These are phyloP conservation scores for Glandiceps talaboti DNA, from an alignment of 53 echinoderm and acorn worm species.

Conservation along the genomic window DNA sequence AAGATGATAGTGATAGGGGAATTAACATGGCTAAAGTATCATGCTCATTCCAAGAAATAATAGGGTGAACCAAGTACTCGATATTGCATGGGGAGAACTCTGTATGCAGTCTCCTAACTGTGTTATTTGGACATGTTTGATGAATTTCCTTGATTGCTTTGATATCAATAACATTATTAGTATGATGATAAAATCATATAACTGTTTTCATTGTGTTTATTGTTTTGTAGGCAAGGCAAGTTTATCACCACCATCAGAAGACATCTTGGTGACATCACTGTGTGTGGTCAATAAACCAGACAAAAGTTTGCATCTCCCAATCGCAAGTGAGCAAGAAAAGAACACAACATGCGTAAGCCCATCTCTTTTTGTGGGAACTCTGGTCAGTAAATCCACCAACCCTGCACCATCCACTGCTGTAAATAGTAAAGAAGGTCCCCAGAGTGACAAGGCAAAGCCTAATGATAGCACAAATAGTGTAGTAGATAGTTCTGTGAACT, in stretches of 20 bases:
- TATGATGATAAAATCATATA: too few relatives aligned
- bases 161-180: too few relatives aligned
- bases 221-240: background rate
- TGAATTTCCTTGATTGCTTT: too few relatives aligned
- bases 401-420: background rate
- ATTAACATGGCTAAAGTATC: too few relatives aligned
- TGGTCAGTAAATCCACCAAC: background rate
- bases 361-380: background rate
- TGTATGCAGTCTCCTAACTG: too few relatives aligned
- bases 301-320: constrained; percentile 1
- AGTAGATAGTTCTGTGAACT: background rate
- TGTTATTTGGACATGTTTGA: too few relatives aligned
- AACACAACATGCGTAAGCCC: background rate
- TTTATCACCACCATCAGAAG: constrained; percentile 15
- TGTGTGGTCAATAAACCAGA: constrained; percentile 32
- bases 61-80: too few relatives aligned
- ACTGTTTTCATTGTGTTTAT: too few relatives aligned
- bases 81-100: too few relatives aligned
- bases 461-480: background rate
- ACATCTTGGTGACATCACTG: constrained; percentile 45
- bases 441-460: background rate
- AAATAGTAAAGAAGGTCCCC: background rate
- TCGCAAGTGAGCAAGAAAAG: background rate
- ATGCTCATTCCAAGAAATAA: too few relatives aligned
- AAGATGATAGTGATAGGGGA: too few relatives aligned